Evolutionary conservation across 2,888 invertebrate genomes (phyloP).

Genomic region (Callosobruchus maculatus): DNA sequence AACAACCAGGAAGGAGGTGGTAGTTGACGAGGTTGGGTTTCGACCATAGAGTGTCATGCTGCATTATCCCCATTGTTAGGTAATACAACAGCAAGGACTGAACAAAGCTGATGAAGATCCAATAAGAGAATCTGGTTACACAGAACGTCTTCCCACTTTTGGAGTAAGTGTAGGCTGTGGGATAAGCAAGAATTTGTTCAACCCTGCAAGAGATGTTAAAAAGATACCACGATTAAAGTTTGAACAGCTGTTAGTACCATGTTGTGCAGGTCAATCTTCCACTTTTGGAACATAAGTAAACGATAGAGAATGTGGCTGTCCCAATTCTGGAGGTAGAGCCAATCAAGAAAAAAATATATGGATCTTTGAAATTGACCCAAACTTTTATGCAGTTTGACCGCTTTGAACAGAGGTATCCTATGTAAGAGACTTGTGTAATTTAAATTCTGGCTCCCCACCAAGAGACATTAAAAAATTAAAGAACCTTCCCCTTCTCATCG

Average conservation of each 20-base stretch:
- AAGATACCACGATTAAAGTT: slow-evolving; percentile 92
- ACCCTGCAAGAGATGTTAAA: slow-evolving; percentile 95
- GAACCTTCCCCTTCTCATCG: neutral
- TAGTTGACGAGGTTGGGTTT: neutral
- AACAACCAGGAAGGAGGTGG: neutral
- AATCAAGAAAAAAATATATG: no score
- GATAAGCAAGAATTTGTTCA: slow-evolving; percentile 73
- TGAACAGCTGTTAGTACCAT: slow-evolving; percentile 97
- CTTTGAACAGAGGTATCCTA: no score
- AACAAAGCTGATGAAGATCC: slow-evolving; percentile 90
- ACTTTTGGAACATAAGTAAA: slow-evolving; percentile 94
- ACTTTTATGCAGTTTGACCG: no score
- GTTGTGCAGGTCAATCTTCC: slow-evolving; percentile 82
- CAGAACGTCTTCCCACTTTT: slow-evolving; percentile 71
- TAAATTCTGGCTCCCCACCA: neutral
- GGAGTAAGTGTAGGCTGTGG: slow-evolving; percentile 71
- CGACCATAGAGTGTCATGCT: neutral
- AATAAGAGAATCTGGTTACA: slow-evolving; percentile 91
- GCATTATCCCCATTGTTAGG: slow-evolving; percentile 76
- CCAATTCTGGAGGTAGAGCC: no score
- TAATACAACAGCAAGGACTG: slow-evolving; percentile 95
- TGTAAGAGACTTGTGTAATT: neutral
- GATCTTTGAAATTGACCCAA: no score
- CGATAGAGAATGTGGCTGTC: no score
- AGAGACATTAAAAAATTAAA: neutral